A percentile compares a stretch with the other conserved stretches of the same genome.
Evolutionary conservation across 2,113 vertebrate species (phyloP).

Genomic region (Bothrops jararaca): DNA sequence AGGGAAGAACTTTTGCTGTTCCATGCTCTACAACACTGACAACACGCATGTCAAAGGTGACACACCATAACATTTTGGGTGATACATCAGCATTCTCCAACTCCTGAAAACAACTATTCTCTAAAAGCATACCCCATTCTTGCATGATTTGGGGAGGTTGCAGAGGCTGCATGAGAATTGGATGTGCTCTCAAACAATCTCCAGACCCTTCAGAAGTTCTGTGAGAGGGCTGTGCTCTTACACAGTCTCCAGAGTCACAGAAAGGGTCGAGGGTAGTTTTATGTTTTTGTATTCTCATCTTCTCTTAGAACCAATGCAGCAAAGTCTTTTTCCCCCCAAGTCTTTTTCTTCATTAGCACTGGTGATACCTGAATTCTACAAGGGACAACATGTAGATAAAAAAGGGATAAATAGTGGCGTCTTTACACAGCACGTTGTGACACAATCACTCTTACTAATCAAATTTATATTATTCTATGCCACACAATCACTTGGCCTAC

Average conservation of each 20-base stretch:
- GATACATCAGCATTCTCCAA: not conserved
- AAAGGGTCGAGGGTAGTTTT: not conserved
- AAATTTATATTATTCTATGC: not conserved
- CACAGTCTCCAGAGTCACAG: not conserved
- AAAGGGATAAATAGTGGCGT: not conserved
- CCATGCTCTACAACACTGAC: not conserved
- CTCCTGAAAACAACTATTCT: not conserved
- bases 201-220: not conserved
- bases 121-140: not conserved
- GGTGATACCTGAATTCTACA: constrained; percentile 2
- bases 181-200: not conserved
- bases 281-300: not conserved
- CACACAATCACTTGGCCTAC: not conserved
- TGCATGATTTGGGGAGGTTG: not conserved
- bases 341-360: not conserved
- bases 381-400: not conserved
- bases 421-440: not conserved
- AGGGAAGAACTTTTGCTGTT: not conserved
- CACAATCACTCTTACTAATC: not conserved
- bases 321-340: not conserved
- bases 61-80: not conserved
- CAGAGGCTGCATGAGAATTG: not conserved
- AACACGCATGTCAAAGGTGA: not conserved
- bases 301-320: not conserved
- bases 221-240: not conserved